These are phyloP conservation scores for Solenodon paradoxus DNA, from an alignment of 2,113 vertebrate species.

Conservation along the genomic window DNA sequence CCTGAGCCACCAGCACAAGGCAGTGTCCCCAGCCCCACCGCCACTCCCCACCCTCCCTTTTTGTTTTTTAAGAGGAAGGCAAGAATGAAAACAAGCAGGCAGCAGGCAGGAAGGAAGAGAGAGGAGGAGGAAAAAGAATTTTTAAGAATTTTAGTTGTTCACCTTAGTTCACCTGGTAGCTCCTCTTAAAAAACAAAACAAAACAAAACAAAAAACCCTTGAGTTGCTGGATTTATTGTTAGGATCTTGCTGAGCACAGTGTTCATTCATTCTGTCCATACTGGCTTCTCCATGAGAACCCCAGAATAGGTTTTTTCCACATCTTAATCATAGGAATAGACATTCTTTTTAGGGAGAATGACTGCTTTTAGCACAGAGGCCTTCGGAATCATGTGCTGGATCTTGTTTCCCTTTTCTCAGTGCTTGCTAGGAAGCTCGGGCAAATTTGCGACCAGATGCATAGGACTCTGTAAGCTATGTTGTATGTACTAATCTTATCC, in stretches of 20 bases:
- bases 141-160: no score
- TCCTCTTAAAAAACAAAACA: no score
- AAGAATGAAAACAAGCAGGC: no score
- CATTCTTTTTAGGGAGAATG: not conserved
- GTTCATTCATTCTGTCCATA: not conserved
- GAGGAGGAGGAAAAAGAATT: no score
- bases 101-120: no score
- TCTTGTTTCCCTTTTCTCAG: not conserved
- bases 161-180: no score
- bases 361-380: not conserved
- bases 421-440: conserved; percentile 6
- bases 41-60: no score
- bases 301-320: not conserved
- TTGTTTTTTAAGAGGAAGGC: no score
- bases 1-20: no score
- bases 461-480: not conserved
- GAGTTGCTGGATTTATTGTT: not conserved
- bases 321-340: not conserved
- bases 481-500: not conserved
- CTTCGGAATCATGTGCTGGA: not conserved
- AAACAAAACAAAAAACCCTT: no score
- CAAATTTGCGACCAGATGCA: not conserved
- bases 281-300: not conserved
- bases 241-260: not conserved
- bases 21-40: no score